Conservation (phyloP, 2,888 invertebrate species). For the Phengaris arion region DNA sequence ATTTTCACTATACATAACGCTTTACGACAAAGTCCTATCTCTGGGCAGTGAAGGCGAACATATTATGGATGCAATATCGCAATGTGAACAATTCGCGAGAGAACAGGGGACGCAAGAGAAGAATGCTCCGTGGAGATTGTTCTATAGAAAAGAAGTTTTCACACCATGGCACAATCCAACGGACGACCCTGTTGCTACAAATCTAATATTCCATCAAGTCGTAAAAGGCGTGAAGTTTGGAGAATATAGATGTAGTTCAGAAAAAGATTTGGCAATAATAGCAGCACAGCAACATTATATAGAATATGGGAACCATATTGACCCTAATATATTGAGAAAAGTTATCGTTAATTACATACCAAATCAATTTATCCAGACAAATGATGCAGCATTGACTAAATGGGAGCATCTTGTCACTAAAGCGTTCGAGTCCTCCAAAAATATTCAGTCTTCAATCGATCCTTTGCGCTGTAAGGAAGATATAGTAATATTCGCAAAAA, state of each 20-base stretch:
- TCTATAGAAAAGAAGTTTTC: conserved; percentile 93
- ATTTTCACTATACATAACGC: conserved; percentile 93
- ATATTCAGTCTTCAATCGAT: conserved; percentile 83
- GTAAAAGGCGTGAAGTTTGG: conserved; percentile 93
- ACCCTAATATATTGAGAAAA: conserved; percentile 83
- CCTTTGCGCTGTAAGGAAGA: conserved; percentile 90
- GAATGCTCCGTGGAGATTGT: conserved; percentile 92
- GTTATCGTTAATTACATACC: conserved; percentile 90
- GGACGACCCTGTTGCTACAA: conserved; percentile 89
- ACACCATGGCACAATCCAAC: conserved; percentile 94
- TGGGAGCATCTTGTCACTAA: conserved; percentile 87
- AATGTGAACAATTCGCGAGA: conserved; percentile 96
- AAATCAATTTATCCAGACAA: conserved; percentile 83
- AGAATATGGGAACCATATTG: conserved; percentile 85
- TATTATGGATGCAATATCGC: conserved; percentile 97
- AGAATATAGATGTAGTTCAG: conserved; percentile 91
- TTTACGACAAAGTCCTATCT: conserved; percentile 94
- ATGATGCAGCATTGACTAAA: conserved; percentile 81
- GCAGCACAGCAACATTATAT: conserved; percentile 95
- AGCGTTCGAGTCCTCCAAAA: conserved; percentile 85
- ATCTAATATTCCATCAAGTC: conserved; percentile 93
- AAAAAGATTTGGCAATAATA: conserved; percentile 92
- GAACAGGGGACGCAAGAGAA: conserved; percentile 92
- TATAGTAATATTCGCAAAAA: conserved; percentile 93
- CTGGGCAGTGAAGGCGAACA: conserved; percentile 94